Evolutionary conservation across 2,888 invertebrate species (phyloP).

Genomic region (Acrobasis consociella): DNA sequence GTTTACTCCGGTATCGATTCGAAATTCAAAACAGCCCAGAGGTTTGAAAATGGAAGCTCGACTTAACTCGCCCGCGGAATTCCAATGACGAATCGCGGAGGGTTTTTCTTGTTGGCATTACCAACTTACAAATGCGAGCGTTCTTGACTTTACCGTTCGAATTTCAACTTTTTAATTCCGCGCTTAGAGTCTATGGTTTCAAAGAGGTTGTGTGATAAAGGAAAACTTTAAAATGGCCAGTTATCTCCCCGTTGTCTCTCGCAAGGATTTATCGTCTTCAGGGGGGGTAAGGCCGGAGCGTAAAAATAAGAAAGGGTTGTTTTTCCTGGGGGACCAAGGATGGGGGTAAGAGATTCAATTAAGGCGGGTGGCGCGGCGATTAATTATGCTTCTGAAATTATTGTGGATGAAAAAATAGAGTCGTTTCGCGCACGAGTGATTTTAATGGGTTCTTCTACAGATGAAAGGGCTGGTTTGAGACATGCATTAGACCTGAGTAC

Average conservation of each 20-base stretch:
- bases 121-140: slow-evolving; percentile 39
- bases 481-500: neutral
- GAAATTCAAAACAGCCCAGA: slow-evolving; percentile 56
- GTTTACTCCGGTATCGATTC: slow-evolving; percentile 44
- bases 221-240: slow-evolving; percentile 51
- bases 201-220: slow-evolving; percentile 15
- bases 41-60: slow-evolving; percentile 68
- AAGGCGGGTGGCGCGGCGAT: slow-evolving; percentile 71
- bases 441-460: slow-evolving; percentile 21
- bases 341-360: slow-evolving; percentile 73
- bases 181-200: slow-evolving; percentile 17
- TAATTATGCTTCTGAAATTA: slow-evolving; percentile 74
- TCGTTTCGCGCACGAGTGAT: slow-evolving; percentile 30
- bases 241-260: slow-evolving; percentile 77
- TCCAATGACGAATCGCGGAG: slow-evolving; percentile 80
- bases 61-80: slow-evolving; percentile 75
- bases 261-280: slow-evolving; percentile 81
- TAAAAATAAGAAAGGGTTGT: slow-evolving; percentile 82
- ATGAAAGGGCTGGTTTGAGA: neutral
- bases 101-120: slow-evolving; percentile 75
- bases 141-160: slow-evolving; percentile 2
- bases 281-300: slow-evolving; percentile 62
- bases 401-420: slow-evolving; percentile 49
- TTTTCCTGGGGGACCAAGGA: slow-evolving; percentile 72
- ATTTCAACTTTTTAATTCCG: slow-evolving; percentile 26